Evolutionary conservation across 2,797 vertebrate genomes (phyloP), one percentile per base, ranked within the genome.

Genomic region (Numenius phaeopus): DNA sequence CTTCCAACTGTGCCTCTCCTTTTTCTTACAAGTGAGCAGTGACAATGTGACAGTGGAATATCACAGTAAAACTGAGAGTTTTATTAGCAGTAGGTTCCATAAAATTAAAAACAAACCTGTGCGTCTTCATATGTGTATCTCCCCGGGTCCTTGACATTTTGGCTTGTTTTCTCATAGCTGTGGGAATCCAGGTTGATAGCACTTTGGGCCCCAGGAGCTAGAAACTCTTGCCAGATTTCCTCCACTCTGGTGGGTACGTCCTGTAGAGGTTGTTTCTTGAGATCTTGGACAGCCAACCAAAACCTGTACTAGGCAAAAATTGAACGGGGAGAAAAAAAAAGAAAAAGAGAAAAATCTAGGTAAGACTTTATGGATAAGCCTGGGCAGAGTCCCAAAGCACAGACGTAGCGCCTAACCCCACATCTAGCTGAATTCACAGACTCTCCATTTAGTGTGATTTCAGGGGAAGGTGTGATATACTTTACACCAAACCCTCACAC

Each of bases 111-210:
- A 8, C 96, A 97, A 98, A 99, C 99, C 99, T 99, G 99, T 96
- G 99, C 99, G 21, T 99, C 99, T 98, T 99, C 99, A 24, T 99
- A 99, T 58, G 99, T 99, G 96, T 99, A 99, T 96, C 99, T 99
- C 52, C 99, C 99, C 6, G 99, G 99, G 91, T 99, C 99, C 97
- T 99, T 99, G 96, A 99, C 98, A 92, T 99, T 99, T 97, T 99
- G 99, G 97, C 99, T 99, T 97, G 99, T 99, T 96, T 98, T 99
- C 97, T 99, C 99, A 71, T 99, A 99, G 98, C 99, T 99, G 97
- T 99, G 99, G 91, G 99, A 99, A 98, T 99, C 99, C 98, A 99
- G 98, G 97, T 99, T 99, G 98, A 99, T 99, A 93, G 99, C 98
- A 95, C 99, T 99, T 72, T 99, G 99, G 34, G 99, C 99, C 24